phyloP scores from a whole-genome alignment of 1,140 invertebrate species.

The Pachypeltis micranthus region DNA sequence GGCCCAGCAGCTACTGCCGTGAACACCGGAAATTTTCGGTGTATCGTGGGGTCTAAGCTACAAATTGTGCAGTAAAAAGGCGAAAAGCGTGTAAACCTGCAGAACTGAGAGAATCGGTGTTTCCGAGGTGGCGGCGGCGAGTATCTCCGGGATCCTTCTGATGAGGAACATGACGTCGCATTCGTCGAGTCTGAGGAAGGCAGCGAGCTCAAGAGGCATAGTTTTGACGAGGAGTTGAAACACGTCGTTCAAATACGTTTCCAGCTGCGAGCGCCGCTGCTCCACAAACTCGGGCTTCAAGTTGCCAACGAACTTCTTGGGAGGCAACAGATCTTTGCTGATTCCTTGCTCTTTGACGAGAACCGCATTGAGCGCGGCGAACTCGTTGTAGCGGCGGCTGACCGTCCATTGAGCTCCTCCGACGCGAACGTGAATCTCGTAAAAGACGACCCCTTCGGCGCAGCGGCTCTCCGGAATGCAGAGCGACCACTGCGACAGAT shows the following conservation, averaged over 20 bases:
- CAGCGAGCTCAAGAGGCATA: slow-evolving; percentile 59
- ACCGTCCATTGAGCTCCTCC: slow-evolving; percentile 66
- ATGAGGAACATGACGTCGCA: slow-evolving; percentile 74
- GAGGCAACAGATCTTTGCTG: slow-evolving; percentile 71
- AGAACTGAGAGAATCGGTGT: too few relatives aligned
- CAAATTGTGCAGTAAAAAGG: too few relatives aligned
- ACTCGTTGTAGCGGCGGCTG: slow-evolving; percentile 76
- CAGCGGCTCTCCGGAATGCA: slow-evolving; percentile 42
- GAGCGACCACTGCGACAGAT: background rate
- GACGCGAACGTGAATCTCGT: slow-evolving; percentile 53
- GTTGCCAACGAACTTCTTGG: slow-evolving; percentile 78
- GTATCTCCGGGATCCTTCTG: background rate
- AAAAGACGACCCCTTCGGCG: slow-evolving; percentile 48
- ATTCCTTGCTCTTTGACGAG: slow-evolving; percentile 65
- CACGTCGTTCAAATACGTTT: slow-evolving; percentile 66
- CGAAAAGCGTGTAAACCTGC: too few relatives aligned
- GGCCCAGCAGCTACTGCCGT: too few relatives aligned
- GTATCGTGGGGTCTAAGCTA: too few relatives aligned
- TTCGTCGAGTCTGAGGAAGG: slow-evolving; percentile 66
- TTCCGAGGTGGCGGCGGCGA: background rate
- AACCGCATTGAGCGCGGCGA: slow-evolving; percentile 73
- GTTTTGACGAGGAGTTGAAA: slow-evolving; percentile 57
- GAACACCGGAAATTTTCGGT: too few relatives aligned
- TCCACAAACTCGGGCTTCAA: slow-evolving; percentile 72
- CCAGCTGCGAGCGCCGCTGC: slow-evolving; percentile 61